Base-by-base conservation (phyloP, 1,140 invertebrate genomes). In the Aphis gossypii region DNA sequence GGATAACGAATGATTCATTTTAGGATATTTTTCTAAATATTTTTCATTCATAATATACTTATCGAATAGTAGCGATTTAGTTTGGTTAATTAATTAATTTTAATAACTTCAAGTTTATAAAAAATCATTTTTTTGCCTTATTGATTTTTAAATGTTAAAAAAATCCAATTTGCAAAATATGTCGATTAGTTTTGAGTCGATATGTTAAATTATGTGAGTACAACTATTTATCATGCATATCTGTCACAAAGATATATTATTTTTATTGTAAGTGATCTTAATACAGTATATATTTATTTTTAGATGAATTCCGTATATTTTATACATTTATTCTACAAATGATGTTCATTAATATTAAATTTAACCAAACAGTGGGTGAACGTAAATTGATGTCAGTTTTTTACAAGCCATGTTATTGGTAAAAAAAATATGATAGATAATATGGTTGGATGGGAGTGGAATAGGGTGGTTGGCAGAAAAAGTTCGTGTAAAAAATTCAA, bases 321-420 rank as follows among this genome's bases (percentile, higher is more conserved):
- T 68, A n/a, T 68, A 68, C 60, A 68, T 68, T 68, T 68, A n/a
- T 68, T 68, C 30, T n/a, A n/a, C 4, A 68, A 68, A 68, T 68
- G 18, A 83, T 38, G n/a, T 90, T 68, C 51, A 90, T 90, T 90
- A 90, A 44, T 90, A 60, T 90, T 14, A 90, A 90, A 68, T 68
- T 60, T 21, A 68, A 68, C 38, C 14, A 30, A 68, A 68, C 54
- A 9, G 38, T 4, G 56, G 38, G 54, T 56, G 25, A 41, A 54
- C n/a, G n/a, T 20, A 54, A n/a, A 86, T 86, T 88, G 46, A 51
- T 90, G 35, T 60, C 6, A 41, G 21, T 90, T 60, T 90, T 90
- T 60, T 68, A 60, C 48, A 90, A 60, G 51, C 54, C 6, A 9
- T 90, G 23, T 56, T 90, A 90, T 90, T 90, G 56, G 38, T 38